These are phyloP conservation scores for Ips nitidus DNA, from an alignment of 1,140 invertebrate species.

Conservation along the genomic window DNA sequence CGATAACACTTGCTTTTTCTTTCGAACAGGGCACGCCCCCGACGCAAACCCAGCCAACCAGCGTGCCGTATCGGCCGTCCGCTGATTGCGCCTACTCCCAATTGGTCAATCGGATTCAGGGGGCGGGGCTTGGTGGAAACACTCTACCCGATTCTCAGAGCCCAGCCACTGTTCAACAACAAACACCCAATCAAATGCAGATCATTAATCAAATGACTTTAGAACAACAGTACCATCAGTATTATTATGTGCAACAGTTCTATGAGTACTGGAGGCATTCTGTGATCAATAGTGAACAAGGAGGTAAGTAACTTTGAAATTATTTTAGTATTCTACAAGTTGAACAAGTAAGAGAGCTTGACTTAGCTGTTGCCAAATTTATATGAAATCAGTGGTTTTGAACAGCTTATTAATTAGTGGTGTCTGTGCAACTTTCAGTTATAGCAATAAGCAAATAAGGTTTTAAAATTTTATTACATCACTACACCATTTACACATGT, in stretches of 20 bases:
- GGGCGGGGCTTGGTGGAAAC: slow-evolving; percentile 55
- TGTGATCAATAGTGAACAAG: slow-evolving; percentile 40
- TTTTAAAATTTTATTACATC: no score
- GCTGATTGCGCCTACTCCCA: slow-evolving; percentile 83
- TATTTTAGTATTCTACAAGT: not conserved
- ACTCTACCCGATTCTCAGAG: slow-evolving; percentile 13
- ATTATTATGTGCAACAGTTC: slow-evolving; percentile 49
- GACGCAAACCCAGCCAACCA: slow-evolving; percentile 14
- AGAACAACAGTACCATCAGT: slow-evolving; percentile 49
- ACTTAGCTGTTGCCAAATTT: no score
- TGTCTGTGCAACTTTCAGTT: no score
- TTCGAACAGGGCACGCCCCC: slow-evolving; percentile 21
- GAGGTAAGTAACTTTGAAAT: slow-evolving; percentile 21
- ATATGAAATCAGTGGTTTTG: no score
- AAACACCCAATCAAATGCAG: slow-evolving; percentile 6
- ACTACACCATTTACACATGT: no score
- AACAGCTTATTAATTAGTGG: no score
- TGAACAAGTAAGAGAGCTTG: no score
- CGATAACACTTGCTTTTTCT: slow-evolving; percentile 18
- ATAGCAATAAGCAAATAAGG: no score
- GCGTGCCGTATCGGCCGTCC: slow-evolving; percentile 74
- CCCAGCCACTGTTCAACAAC: not conserved
- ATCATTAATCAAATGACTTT: slow-evolving; percentile 37
- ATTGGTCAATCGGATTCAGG: slow-evolving; percentile 79
- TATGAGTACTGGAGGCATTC: slow-evolving; percentile 50